Evolutionary conservation across 2,113 vertebrate genomes (phyloP).

Genomic region (Caranx ignobilis): DNA sequence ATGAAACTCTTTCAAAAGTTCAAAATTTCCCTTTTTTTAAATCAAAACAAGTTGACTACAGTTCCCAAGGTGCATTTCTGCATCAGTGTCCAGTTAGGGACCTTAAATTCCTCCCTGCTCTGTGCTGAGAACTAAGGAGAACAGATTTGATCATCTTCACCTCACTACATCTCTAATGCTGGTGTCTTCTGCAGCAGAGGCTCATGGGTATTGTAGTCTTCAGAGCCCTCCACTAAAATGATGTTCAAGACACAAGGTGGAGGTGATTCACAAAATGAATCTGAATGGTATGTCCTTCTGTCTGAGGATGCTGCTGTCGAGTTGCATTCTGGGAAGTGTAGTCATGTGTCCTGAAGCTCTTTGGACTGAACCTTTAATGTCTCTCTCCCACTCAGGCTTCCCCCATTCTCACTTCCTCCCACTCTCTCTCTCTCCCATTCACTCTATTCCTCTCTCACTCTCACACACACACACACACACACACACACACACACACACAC

Average conservation of each 20-base stretch:
- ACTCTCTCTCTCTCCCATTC: background rate
- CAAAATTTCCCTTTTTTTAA: too few species aligned
- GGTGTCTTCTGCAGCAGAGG: too few species aligned
- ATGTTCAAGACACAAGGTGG: background rate
- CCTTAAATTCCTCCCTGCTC: background rate
- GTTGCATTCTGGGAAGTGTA: conserved; percentile 8
- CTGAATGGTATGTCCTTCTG: too few species aligned
- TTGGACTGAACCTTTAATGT: background rate
- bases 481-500: background rate
- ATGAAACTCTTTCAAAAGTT: too few species aligned
- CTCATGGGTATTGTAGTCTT: background rate
- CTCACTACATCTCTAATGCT: too few species aligned
- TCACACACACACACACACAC: background rate
- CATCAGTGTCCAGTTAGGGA: background rate
- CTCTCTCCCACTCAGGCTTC: background rate
- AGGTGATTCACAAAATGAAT: too few species aligned
- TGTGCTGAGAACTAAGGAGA: background rate
- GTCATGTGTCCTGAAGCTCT: background rate
- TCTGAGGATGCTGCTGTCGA: background rate
- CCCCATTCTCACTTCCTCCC: conserved; percentile 8
- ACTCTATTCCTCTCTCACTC: background rate
- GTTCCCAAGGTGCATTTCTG: background rate
- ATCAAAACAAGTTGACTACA: background rate
- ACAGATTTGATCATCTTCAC: too few species aligned
- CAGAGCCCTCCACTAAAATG: background rate